Evolutionary conservation across 2,113 vertebrate genomes (phyloP).

Genomic region (Falcunculus frontatus): DNA sequence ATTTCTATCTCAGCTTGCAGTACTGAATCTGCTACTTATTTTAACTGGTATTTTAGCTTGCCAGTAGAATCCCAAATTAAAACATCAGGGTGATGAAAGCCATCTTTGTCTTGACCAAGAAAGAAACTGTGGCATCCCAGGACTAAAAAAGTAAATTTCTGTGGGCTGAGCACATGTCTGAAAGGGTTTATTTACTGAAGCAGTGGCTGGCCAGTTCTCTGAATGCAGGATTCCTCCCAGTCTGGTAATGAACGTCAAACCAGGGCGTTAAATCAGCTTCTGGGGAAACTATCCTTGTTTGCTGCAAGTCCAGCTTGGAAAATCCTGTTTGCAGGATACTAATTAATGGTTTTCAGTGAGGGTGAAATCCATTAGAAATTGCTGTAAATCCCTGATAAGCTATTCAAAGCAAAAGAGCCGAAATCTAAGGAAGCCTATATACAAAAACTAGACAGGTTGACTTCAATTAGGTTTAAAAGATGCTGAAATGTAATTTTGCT

Average conservation of each 20-base stretch:
- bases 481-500: not conserved
- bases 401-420: not conserved
- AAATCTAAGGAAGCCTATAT: not conserved
- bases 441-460: not conserved
- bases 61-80: not conserved
- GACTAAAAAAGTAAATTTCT: slow-evolving; percentile 33
- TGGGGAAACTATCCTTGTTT: not conserved
- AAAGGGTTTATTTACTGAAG: slow-evolving; percentile 10
- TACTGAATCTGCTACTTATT: not conserved
- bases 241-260: not conserved
- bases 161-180: slow-evolving; percentile 6
- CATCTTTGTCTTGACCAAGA: not conserved
- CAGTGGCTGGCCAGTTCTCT: not conserved
- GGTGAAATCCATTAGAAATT: not conserved
- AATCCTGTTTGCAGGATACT: not conserved
- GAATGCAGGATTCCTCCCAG: not conserved
- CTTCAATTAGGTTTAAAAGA: not conserved
- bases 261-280: not conserved
- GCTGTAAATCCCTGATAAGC: not conserved
- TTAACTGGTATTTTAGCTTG: not conserved
- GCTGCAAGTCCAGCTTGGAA: not conserved
- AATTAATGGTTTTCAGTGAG: not conserved
- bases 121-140: not conserved
- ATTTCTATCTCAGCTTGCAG: not conserved
- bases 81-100: not conserved